Base-by-base conservation (phyloP, 2,888 invertebrate species). In the Drosophila fungiperda region DNA sequence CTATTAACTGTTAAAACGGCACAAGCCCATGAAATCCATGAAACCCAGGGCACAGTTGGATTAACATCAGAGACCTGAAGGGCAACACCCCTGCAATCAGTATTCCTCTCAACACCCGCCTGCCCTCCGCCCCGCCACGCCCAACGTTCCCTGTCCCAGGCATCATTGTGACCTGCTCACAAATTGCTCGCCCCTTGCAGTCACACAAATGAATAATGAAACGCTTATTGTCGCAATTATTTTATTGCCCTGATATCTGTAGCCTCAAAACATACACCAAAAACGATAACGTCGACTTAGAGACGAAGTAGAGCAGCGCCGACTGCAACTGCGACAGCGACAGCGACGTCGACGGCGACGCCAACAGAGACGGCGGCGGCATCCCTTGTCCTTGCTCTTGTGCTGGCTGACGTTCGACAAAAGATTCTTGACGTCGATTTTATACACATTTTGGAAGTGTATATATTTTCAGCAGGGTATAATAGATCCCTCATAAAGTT, bases 221-320 rank as follows among this genome's bases (percentile, higher is more conserved):
- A 91, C 90, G 92, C 93, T 93, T 93, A 93, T 93, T 93, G 93
- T 93, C 91, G 90, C 93, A 93, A 93, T 93, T 93, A 93, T 93
- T 93, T 93, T 92, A 92, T 92, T 92, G 91, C 91, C 92, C 91
- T 89, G 82, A 89, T 90, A 89, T 80, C 78, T 82, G 67, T 88
- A 89, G 86, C 89, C 90, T 84, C 90, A 89, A 84, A 87, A 87
- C 89, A 89, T 82, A 81, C 76, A 83, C 83, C 86, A 57, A 73
- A 78, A 68, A 52, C 68, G 53, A 65, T 65, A 68, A 71, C 71
- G 64, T 20, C 35, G 53, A 52, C 20, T 23, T 55, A 58, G 40
- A 57, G 20, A 23, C 50, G 40, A 17, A 53, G 60, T 35, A 45
- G 57, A 69, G 38, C 53, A 54, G 55, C 67, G 68, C 66, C 55